Base-by-base conservation (phyloP, 2,888 invertebrate species). In the Aproaerema taeniolella region DNA sequence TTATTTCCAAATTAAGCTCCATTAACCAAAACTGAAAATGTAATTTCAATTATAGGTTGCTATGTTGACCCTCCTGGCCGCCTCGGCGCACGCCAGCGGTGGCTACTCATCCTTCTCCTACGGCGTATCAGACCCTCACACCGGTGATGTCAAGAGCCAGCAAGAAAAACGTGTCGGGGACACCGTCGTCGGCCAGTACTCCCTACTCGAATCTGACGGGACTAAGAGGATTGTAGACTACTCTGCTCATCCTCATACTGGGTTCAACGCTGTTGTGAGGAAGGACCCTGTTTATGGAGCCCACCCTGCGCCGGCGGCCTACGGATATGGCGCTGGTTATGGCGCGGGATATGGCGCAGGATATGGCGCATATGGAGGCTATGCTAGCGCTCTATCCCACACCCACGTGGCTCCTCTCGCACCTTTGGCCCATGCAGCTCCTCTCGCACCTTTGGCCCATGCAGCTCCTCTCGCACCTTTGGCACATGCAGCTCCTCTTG, bases 141-240 rank as follows among this genome's bases (percentile, higher is more conserved):
- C 88, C 30, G 88, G 88, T 2, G 88, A 88, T 53, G 67, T 73
- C 35, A 88, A 88, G 52, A 79, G 68, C 60, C 88, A 88, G 55
- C 67, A 70, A 26, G 88, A 88, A 56, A 71, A 69, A 42, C 75
- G 88, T 15, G 70, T 70, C 34, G 88, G 87, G n/a, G 78, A 82
- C 59, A 73, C 67, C 37, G 87, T 88, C 8, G 76, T 77, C 31
- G 87, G 87, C 11, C 78, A 82, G 46, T 88, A 87, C 65, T 86
- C 87, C 8, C 67, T 88, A 11, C 51, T 72, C 9, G 88, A 88
- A 31, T 67, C 87, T 25, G 88, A 88, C 53, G 88, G 87, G 42
- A 80, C 78, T 24, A 77, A 77, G 42, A 77, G 88, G 41, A 74
- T 69, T 9, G 88, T 88, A 0, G 86, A 88, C 54, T 88, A 88